Base-by-base conservation (phyloP, 2,797 vertebrate species). In the Dicrostonyx torquatus region DNA sequence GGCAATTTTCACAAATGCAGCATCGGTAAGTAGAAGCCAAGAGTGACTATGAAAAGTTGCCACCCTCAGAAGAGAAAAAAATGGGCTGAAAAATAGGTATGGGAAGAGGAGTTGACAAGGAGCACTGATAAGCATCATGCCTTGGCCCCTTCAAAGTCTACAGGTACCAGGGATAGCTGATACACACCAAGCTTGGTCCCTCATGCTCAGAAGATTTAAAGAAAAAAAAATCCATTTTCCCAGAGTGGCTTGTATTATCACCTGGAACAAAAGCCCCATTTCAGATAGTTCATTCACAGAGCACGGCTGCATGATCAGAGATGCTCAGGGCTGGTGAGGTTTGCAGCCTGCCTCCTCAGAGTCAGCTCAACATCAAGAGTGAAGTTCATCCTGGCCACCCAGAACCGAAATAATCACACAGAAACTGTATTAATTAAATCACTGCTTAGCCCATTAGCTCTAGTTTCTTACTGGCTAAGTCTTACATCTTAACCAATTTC, bases 201-300 rank as follows among this genome's bases (percentile, higher is more conserved):
- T 87, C n/a, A 78, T 3, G 45, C 55, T 60, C 17, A 24, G 34
- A 79, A 26, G 55, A 40, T 20, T 20, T 22, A 68, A 58, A 86
- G 79, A 43, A 10, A 29, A 43, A 62, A 24, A 34, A 87, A 89
- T 77, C 62, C 31, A n/a, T 87, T 95, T 97, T 83, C 87, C 93
- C 79, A 17, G 48, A 93, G 17, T 60, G 62, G 88, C 73, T 94
- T 82, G 37, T 17, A 88, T 87, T 86, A 77, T 58, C 55, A 93
- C 89, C 77, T 66, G 84, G 60, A 85, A 82, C 29, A 31, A 95
- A 92, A 93, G 45, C 15, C 8, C 55, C 84, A 68, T 43, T 94
- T 82, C 83, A 60, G 87, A 79, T 24, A 68, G 48, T 58, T 26
- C 66, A 10, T 53, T 95, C 72, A 14, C 0, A 0, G 22, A 68